These are phyloP conservation scores for Scolopax mira DNA, from an alignment of 2,113 vertebrate species.

Conservation along the genomic window DNA sequence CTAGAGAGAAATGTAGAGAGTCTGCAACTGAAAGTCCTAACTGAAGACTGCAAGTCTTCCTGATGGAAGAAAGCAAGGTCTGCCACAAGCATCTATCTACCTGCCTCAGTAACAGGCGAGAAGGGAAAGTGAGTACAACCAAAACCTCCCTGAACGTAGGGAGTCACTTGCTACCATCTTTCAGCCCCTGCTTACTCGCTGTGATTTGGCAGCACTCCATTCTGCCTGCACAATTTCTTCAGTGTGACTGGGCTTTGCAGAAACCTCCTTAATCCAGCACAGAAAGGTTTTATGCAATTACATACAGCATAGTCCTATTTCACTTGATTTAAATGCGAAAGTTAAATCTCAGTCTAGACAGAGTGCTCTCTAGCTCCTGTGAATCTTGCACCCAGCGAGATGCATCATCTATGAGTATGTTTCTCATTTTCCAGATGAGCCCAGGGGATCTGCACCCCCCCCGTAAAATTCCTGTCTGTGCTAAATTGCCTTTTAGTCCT, in stretches of 20 bases:
- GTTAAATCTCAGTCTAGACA: constrained; percentile 56
- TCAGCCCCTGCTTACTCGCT: constrained; percentile 22
- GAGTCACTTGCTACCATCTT: not conserved
- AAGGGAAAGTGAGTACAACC: not conserved
- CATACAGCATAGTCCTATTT: not conserved
- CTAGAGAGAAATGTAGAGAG: not conserved
- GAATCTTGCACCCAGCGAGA: not conserved
- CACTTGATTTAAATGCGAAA: constrained; percentile 41
- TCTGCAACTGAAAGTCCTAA: not conserved
- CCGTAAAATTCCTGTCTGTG: constrained; percentile 57
- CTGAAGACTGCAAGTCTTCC: too few species aligned
- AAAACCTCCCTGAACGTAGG: not conserved
- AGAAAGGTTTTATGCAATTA: constrained; percentile 3
- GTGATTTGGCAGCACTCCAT: constrained; percentile 2
- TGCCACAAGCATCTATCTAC: not conserved
- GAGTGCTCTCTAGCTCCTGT: not conserved
- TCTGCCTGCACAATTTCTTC: constrained; percentile 13
- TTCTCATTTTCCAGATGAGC: constrained; percentile 67
- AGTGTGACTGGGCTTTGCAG: constrained; percentile 2
- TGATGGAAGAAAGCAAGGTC: not conserved
- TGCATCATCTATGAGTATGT: constrained; percentile 5
- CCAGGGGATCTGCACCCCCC: constrained; percentile 28
- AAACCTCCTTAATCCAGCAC: constrained; percentile 44
- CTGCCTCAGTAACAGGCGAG: not conserved
- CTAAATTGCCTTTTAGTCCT: constrained; percentile 41